Conservation (phyloP, 2,113 vertebrate species). For the Limanda limanda region DNA sequence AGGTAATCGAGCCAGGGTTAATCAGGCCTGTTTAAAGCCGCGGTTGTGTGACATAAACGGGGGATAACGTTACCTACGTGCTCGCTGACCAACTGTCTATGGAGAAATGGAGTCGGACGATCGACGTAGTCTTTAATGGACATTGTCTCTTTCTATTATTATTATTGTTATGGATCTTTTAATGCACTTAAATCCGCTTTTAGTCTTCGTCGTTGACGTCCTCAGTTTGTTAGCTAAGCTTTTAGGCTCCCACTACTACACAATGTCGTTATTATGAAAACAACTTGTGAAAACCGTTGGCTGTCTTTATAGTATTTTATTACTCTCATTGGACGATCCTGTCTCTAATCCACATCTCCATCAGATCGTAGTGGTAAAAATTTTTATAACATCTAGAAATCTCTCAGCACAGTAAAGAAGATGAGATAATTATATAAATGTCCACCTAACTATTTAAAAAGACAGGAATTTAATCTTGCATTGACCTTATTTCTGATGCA, state of each 20-base stretch:
- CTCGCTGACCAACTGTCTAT: conserved; percentile 72
- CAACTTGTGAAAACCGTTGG: not conserved
- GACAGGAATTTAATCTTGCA: not conserved
- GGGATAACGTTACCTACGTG: conserved; percentile 70
- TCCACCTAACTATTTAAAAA: not conserved
- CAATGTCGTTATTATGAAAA: not conserved
- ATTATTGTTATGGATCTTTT: conserved; percentile 1
- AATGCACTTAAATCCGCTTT: not conserved
- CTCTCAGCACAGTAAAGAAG: not conserved
- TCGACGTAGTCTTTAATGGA: conserved; percentile 15
- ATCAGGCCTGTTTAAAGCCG: conserved; percentile 56
- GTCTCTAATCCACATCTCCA: not conserved
- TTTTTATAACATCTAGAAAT: not conserved
- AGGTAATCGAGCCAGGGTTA: conserved; percentile 24
- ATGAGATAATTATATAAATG: not conserved
- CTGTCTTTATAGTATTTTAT: not conserved
- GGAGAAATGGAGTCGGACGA: conserved; percentile 58
- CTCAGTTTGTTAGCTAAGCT: no score
- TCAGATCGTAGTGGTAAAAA: not conserved
- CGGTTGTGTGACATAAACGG: conserved; percentile 44
- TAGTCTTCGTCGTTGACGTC: not conserved
- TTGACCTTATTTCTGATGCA: conserved; percentile 42
- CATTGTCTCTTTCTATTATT: not conserved
- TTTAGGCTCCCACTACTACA: not conserved
- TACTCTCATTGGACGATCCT: not conserved